phyloP scores from a whole-genome alignment of 2,888 invertebrate species.

The Acrobasis repandana region DNA sequence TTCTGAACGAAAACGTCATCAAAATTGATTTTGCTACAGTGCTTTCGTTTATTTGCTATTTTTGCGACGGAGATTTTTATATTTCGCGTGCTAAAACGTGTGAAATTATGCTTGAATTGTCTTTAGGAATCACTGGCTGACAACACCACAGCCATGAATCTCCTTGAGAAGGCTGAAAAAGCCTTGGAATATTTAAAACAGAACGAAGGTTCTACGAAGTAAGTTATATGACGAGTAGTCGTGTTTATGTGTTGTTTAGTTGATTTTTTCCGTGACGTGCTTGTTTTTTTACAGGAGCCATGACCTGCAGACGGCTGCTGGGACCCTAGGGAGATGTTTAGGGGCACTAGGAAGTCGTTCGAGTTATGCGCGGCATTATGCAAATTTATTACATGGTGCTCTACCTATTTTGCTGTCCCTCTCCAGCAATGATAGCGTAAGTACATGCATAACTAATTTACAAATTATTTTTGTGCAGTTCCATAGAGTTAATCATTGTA shows the following conservation, averaged over 20 bases:
- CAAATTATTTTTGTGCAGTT: too few relatives aligned
- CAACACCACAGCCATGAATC: conserved; percentile 60
- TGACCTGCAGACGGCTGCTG: conserved; percentile 73
- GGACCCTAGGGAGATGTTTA: conserved; percentile 70
- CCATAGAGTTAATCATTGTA: too few relatives aligned
- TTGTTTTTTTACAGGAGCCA: conserved; percentile 59
- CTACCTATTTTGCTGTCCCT: conserved; percentile 69
- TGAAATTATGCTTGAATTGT: conserved; percentile 43
- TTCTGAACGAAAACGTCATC: conserved; percentile 30
- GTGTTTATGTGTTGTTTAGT: conserved; percentile 24
- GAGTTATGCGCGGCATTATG: conserved; percentile 70
- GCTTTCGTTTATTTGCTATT: conserved; percentile 54
- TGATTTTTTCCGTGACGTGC: conserved; percentile 21
- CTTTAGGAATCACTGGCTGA: conserved; percentile 38
- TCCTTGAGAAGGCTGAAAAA: conserved; percentile 77
- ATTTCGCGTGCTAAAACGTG: conserved; percentile 31
- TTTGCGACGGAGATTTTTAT: conserved; percentile 41
- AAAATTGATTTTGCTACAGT: conserved; percentile 63
- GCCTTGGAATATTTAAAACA: conserved; percentile 72
- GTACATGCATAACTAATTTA: conserved; percentile 40
- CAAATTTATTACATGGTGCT: conserved; percentile 67
- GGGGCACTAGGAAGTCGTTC: conserved; percentile 71
- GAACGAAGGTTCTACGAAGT: conserved; percentile 67
- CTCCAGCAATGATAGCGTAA: conserved; percentile 76
- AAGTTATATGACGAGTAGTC: conserved; percentile 40